A percentile compares a stretch with the other conserved stretches of the same genome.
These are phyloP conservation scores for Amphiprion ocellaris DNA, from an alignment of 2,113 vertebrate genomes.

Conservation along the genomic window DNA sequence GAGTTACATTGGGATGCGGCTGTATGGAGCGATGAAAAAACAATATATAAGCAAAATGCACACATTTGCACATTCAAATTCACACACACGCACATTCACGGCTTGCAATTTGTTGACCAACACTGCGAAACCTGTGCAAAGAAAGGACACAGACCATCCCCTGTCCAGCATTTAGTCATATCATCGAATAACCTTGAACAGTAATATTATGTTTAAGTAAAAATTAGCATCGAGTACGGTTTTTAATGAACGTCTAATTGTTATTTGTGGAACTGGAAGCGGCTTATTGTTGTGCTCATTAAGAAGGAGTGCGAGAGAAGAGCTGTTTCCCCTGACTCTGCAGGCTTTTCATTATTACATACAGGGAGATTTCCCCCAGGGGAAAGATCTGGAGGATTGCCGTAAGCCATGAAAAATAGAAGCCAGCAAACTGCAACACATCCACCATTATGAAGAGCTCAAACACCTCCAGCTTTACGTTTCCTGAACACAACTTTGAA, in stretches of 20 bases:
- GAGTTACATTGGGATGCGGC: slow-evolving; percentile 47
- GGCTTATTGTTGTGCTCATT: slow-evolving; percentile 62
- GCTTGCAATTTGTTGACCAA: slow-evolving; percentile 23
- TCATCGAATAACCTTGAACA: slow-evolving; percentile 26
- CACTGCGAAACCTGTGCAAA: slow-evolving; percentile 1
- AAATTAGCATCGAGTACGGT: slow-evolving; percentile 6
- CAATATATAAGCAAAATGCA: slow-evolving; percentile 20
- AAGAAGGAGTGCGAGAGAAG: slow-evolving; percentile 40
- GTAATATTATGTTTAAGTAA: slow-evolving; percentile 32
- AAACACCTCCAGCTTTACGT: slow-evolving; percentile 4
- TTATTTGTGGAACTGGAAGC: slow-evolving; percentile 44
- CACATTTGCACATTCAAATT: not conserved
- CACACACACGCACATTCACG: not conserved
- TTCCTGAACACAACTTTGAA: slow-evolving; percentile 12
- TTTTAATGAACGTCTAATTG: slow-evolving; percentile 66
- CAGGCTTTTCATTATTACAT: slow-evolving; percentile 70
- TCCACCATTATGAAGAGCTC: slow-evolving; percentile 38
- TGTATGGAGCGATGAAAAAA: slow-evolving; percentile 22
- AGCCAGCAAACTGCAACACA: slow-evolving; percentile 51
- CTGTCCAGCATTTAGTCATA: slow-evolving; percentile 17
- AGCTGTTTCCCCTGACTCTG: slow-evolving; percentile 71
- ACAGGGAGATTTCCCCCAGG: slow-evolving; percentile 56
- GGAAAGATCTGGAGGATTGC: slow-evolving; percentile 66
- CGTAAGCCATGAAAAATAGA: slow-evolving; percentile 58
- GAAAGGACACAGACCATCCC: not conserved